Base-by-base conservation (phyloP, 2,113 vertebrate species). In the Mystacornis crossleyi region DNA sequence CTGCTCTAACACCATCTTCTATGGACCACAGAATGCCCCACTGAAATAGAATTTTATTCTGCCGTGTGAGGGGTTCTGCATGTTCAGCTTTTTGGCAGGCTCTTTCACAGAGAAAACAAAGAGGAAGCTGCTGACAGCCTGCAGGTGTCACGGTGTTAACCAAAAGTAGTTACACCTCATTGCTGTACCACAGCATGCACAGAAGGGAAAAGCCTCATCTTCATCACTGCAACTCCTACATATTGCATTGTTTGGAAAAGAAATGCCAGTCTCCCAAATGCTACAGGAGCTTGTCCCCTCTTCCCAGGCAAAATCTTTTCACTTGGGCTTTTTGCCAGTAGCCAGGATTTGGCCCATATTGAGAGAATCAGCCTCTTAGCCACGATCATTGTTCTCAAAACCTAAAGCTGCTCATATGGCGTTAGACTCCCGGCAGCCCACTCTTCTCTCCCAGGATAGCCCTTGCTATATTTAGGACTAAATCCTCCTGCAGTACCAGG, bases 401-500 rank as follows among this genome's bases (percentile, higher is more conserved):
- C 61, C 92, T 95, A 97, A 96, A 96, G 96, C 96, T 95, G 96
- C 95, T 97, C 95, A 79, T 93, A 61, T 19, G 82, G 88, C 3
- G 40, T 95, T 95, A 92, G 80, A 38, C 90, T 96, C 93, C 93
- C 48, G 0, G 58, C 93, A 94, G 80, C 90, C 86, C 72, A 48
- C 75, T 95, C 75, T 42, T 81, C 69, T 84, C 90, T 97, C 95
- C 88, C 90, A 93, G 95, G 92, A 96, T 96, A 95, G 86, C 65
- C 89, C 75, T 69, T 89, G 89, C 96, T 96, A 97, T 96, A 95
- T 96, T 96, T 96, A 96, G 92, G 86, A 89, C 57, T 92, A 97
- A 96, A 96, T 96, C 96, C 86, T 95, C 65, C 82, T 69, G 61
- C 89, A 94, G 72, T 84, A 81, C 80, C 55, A 96, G 61, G 69